Evolutionary conservation across 1,140 invertebrate genomes (phyloP), one percentile per base, ranked within the genome.

Genomic region (Dendrolimus punctatus): DNA sequence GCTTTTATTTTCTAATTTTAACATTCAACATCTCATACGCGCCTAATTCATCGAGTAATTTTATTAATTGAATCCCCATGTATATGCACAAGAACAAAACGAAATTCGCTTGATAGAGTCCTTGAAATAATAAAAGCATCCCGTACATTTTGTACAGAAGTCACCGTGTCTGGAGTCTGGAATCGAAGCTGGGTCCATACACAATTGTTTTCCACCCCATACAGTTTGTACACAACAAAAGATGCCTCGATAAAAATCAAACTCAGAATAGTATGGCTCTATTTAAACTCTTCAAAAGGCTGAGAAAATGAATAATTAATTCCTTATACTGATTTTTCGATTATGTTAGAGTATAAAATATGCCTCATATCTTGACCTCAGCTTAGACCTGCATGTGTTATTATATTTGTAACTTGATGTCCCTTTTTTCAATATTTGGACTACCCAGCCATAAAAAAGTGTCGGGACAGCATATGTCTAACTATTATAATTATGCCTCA

Each of bases 41-140:
- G 8, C 6, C 10, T 23, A 46, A n/a, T 46, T 46, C 6, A 46
- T 46, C 8, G 6, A 6, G 10, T 49, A 8, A 39, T n/a, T 4
- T 49, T 39, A 49, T 5, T 6, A 39, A 8, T 9, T 49, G 42
- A 39, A 41, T 10, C 40, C 2, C 58, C 69, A 58, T 75, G 62
- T 79, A 67, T 61, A 64, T 51, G 51, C 46, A 40, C 55, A 67
- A 69, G 58, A 68, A 73, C 66, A 79, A 77, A 71, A 70, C 62
- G 58, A 40, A 68, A 66, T 51, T 65, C 64, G 64, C 68, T 73
- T 69, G 71, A 78, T 69, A 71, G 69, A 66, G 66, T 66, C 63
- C 75, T 81, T 68, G 62, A 76, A 72, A 70, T 71, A 76, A 83
- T 79, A 80, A 80, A 73, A 51, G 67, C 64, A 76, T 74, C 74